phyloP scores from a whole-genome alignment of 2,888 invertebrate species.

The Ophioninae sp. region DNA sequence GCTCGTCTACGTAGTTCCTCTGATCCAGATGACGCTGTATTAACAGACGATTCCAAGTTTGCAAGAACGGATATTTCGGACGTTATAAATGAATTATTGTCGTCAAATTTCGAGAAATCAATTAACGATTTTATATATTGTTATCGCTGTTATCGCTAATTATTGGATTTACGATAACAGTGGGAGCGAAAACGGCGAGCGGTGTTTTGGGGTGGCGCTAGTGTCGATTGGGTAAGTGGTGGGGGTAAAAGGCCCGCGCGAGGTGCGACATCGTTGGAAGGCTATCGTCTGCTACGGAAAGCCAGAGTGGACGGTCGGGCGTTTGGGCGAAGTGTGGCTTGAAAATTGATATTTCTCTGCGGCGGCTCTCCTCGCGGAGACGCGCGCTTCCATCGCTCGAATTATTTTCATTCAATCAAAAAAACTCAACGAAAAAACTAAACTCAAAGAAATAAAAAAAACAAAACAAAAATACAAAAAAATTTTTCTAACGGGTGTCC shows the following conservation, averaged over 20 bases:
- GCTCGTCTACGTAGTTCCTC: conserved; percentile 26
- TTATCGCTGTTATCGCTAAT: background rate
- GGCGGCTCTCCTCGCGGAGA: conserved; percentile 43
- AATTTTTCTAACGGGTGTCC: background rate
- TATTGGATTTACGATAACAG: background rate
- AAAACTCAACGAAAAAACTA: background rate
- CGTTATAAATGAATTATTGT: background rate
- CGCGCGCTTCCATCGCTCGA: conserved; percentile 24
- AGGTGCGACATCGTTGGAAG: conserved; percentile 57
- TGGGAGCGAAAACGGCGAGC: conserved; percentile 10
- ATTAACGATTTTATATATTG: background rate
- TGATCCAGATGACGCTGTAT: conserved; percentile 16
- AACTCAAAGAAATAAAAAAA: background rate
- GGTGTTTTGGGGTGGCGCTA: background rate
- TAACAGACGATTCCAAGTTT: conserved; percentile 44
- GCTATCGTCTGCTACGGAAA: conserved; percentile 63
- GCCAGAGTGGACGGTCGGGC: conserved; percentile 55
- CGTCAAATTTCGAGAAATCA: background rate
- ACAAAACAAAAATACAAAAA: conserved; percentile 9
- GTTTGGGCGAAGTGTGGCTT: conserved; percentile 58
- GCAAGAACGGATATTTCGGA: background rate
- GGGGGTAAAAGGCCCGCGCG: conserved; percentile 32
- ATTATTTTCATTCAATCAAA: background rate
- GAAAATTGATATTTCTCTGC: conserved; percentile 56
- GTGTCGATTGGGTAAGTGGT: background rate